Evolutionary conservation across 23 tunicate species (phyloP), one percentile per base, ranked within the genome.

Genomic region (Halocynthia roretzi): DNA sequence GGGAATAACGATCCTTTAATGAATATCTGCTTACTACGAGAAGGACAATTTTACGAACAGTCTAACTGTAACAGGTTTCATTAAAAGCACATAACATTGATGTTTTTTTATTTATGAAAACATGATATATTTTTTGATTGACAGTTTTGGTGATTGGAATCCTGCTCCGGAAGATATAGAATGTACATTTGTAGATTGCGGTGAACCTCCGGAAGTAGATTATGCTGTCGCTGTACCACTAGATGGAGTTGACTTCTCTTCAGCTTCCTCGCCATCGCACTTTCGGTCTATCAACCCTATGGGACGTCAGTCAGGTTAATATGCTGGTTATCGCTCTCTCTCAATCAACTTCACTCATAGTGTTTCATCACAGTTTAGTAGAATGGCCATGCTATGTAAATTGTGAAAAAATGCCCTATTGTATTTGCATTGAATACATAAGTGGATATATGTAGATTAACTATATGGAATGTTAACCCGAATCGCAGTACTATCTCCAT

Each of bases 181-280:
- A 69, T 89, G 96, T 52, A 74, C 74, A 10, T 20, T 74, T 60
- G 96, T 89, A 7, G 82, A 80, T 58, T 89, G 96, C 65, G 96
- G 85, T 5, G 82, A 70, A 21, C 96, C 96, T 50, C 88, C 88
- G 44, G 61, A 50, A 6, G 55, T 84, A 11, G 8, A 56, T 7
- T 21, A 62, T 61, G 77, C 89, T 6, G 1, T 23, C 4, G 44
- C 44, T 31, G 7, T 15, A 7, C 8, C 12, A 53, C 5, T 22
- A 77, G 8, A 51, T 7, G 11, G 23, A 19, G 12, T 17, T 19
- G 40, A 50, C 44, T 23, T 8, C 6, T 40, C 12, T 0, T 9
- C 49, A 18, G 11, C 12, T 63, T 62, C 15, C 65, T 11, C 48
- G 18, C 17, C 7, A 66, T 63, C 80, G 66, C 50, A 80, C 80